Evolutionary conservation across 2,113 vertebrate genomes (phyloP).

Genomic region (Okapia johnstoni): DNA sequence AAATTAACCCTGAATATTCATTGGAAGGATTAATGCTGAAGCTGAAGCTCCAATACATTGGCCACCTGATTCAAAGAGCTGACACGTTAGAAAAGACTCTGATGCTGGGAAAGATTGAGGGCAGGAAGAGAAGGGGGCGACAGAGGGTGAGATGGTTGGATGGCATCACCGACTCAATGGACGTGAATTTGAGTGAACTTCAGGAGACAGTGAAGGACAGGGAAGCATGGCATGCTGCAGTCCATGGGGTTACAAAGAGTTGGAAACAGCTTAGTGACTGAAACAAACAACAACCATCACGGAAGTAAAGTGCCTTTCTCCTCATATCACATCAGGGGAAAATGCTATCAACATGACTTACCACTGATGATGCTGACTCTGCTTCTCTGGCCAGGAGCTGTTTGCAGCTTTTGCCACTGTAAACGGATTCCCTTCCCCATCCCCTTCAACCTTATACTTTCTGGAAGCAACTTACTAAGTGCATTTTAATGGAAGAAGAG

Average conservation of each 20-base stretch:
- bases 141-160: not conserved
- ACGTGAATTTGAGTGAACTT: not conserved
- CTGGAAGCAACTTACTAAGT: not conserved
- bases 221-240: not conserved
- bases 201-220: not conserved
- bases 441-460: not conserved
- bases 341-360: not conserved
- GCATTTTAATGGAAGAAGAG: not conserved
- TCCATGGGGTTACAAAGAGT: not conserved
- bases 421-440: not conserved
- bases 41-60: not conserved
- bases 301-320: not conserved
- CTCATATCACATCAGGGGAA: not conserved
- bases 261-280: not conserved
- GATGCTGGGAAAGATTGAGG: not conserved
- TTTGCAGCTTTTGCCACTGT: not conserved
- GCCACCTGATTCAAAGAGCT: not conserved
- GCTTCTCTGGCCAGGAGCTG: no score
- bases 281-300: not conserved
- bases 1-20: not conserved
- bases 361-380: not conserved
- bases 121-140: not conserved
- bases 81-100: not conserved
- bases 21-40: not conserved
- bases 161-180: not conserved